Conservation (phyloP, 2,113 vertebrate genomes). For the Myotis brandtii region DNA sequence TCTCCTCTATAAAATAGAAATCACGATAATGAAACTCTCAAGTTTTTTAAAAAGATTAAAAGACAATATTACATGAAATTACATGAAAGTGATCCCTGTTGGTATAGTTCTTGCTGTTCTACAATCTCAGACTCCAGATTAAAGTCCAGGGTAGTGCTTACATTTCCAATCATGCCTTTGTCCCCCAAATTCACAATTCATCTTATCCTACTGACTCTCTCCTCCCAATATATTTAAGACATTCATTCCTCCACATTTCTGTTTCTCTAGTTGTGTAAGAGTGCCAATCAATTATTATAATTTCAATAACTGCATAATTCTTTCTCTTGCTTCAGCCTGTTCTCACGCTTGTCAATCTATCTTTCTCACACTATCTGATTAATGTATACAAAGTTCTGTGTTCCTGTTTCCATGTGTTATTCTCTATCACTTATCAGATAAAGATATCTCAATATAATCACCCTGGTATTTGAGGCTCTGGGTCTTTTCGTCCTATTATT, state of each 20-base stretch:
- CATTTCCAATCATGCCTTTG: background rate
- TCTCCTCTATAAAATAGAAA: background rate
- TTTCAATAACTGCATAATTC: background rate
- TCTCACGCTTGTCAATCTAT: background rate
- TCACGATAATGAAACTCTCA: background rate
- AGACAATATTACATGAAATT: background rate
- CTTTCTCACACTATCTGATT: background rate
- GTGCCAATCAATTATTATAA: background rate
- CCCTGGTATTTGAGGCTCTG: background rate
- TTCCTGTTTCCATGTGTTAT: background rate
- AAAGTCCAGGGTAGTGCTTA: background rate
- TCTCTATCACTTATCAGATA: background rate
- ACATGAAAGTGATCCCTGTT: background rate
- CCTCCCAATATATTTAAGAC: background rate
- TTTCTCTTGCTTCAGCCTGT: background rate
- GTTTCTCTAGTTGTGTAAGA: background rate
- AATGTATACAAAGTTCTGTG: background rate
- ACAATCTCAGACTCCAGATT: background rate
- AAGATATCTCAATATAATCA: background rate
- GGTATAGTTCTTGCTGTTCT: background rate
- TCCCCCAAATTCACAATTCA: background rate
- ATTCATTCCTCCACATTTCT: constrained; percentile 10
- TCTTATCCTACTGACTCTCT: background rate
- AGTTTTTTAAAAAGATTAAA: background rate
- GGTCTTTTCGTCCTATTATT: background rate